Base-by-base conservation (phyloP, 1,140 invertebrate genomes). In the Delia radicum region DNA sequence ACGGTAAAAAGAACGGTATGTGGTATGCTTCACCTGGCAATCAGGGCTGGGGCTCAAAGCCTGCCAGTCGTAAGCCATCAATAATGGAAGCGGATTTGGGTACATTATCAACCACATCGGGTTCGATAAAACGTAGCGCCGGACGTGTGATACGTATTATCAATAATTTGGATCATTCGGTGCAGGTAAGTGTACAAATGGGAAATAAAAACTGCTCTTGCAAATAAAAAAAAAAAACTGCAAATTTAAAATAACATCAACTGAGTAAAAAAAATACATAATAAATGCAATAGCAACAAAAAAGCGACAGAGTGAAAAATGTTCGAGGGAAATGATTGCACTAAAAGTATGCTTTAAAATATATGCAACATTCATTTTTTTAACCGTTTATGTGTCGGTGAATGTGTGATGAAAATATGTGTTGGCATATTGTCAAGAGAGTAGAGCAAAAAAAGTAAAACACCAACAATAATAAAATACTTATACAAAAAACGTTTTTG, bases 61-160 rank as follows among this genome's bases (percentile, higher is more conserved):
- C 89, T 87, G 78, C 89, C 88, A 87, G 89, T 79, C 90, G 92
- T 79, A 93, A 93, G 88, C 92, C 92, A 77, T 92, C 92, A 72
- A 92, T 93, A 78, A 92, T 92, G 77, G 92, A 93, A 83, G 91
- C 91, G 72, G 92, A 93, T 82, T 89, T 91, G 62, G 91, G 91
- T 55, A 91, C 91, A 67, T 90, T 91, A 10, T 85, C 85, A 75
- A 85, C 83, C 78, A 88, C 88, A 48, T 90, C 90, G 73, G 91
- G 91, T 46, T 88, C 88, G 78, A 88, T 90, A 81, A 95, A 95
- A 80, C 91, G 93, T 29, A 91, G 91, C 77, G 93, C 94, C 24
- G 94, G 94, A 48, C 90, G 95, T 76, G 94, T 96, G 75, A 96
- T 97, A 81, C 89, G 94, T 74, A 95, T 97, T 82, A 94, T 97